Base-by-base conservation (phyloP, 1,140 invertebrate genomes). In the Ceratosolen fusciceps region DNA sequence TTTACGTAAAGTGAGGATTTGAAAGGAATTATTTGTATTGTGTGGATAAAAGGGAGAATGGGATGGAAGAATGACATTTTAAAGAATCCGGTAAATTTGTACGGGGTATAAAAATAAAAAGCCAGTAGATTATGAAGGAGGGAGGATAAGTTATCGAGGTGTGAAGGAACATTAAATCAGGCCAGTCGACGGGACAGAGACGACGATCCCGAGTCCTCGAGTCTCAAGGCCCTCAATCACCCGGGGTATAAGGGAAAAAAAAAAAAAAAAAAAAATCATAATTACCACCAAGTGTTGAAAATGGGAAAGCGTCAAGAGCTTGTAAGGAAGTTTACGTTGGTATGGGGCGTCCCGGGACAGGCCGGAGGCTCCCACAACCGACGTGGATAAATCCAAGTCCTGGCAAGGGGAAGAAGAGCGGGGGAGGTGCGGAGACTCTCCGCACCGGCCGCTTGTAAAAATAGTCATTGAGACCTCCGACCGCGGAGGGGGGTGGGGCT, bases 401-500 rank as follows among this genome's bases (percentile, higher is more conserved):
- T n/a, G n/a, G n/a, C n/a, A n/a, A n/a, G 49, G 10, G 49, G 31
- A 49, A 34, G 49, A 29, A 19, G 14, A 0, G 29, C 21, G 26
- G 21, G 10, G 39, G 12, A 52, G 26, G 34, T 26, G 7, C n/a
- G 21, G 74, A 31, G 39, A 37, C 58, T 14, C 47, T 43, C 7
- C 60, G 43, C 47, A n/a, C 71, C 54, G 14, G 62, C 75, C 19
- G 74, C 85, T 83, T 86, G 82, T 84, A 83, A 84, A 85, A 87
- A 87, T 84, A 87, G 74, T 83, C 75, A 67, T 72, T n/a, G n/a
- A n/a, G n/a, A n/a, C n/a, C n/a, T n/a, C n/a, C n/a, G n/a, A n/a
- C n/a, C n/a, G n/a, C n/a, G 47, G 81, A 74, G 39, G 68, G 81
- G 78, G 73, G 60, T 49, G 68, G 24, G 47, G 70, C 34, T 12